These are phyloP conservation scores for Pseudanteris insignis DNA, from an alignment of 2,888 invertebrate genomes.

Conservation along the genomic window DNA sequence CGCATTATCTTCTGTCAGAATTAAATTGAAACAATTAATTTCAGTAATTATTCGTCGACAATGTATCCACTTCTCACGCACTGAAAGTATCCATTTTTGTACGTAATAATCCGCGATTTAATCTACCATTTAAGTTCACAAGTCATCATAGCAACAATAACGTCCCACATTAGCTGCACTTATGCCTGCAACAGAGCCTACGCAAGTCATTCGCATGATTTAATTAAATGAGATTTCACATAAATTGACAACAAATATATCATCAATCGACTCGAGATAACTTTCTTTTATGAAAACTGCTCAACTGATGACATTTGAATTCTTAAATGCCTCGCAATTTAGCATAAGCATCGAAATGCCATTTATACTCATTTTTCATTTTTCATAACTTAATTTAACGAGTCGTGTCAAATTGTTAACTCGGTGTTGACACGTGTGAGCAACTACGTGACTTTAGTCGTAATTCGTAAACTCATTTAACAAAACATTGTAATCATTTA, in stretches of 20 bases:
- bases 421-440: no score
- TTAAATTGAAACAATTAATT: slow-evolving; percentile 2
- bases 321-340: slow-evolving; percentile 4
- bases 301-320: slow-evolving; percentile 9
- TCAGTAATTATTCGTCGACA: slow-evolving; percentile 1
- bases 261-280: slow-evolving; percentile 8
- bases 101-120: slow-evolving; percentile 9
- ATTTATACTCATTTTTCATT: no score
- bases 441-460: no score
- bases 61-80: slow-evolving; percentile 12
- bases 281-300: slow-evolving; percentile 15
- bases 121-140: slow-evolving; percentile 22
- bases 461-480: no score
- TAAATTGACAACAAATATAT: slow-evolving; percentile 19
- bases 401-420: no score
- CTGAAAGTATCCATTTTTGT: slow-evolving; percentile 14
- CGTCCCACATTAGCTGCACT: slow-evolving; percentile 30
- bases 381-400: no score
- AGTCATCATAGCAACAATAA: slow-evolving; percentile 35
- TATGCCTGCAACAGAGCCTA: slow-evolving; percentile 25
- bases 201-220: slow-evolving; percentile 34
- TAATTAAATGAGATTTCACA: slow-evolving; percentile 31
- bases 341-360: no score
- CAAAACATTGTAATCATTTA: no score
- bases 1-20: no score